Conservation (phyloP, 64 coral and sea anemone genomes). For the Pachyseris speciosa region DNA sequence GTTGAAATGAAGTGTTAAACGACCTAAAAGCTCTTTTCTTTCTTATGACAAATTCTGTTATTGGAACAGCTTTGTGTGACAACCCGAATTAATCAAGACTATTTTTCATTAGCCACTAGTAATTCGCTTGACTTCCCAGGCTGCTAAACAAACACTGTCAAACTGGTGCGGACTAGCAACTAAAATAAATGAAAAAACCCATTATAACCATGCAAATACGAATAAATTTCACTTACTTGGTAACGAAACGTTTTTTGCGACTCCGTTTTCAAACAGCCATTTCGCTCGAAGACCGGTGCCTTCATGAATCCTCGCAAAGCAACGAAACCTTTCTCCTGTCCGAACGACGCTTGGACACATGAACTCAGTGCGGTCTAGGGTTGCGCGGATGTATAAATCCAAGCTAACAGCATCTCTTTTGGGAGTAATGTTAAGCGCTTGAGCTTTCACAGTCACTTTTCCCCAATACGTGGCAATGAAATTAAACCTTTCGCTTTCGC, state of each 20-base stretch:
- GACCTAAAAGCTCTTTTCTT: background rate
- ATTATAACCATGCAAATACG: background rate
- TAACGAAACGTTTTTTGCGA: background rate
- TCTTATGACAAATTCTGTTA: background rate
- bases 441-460: slow-evolving; percentile 36
- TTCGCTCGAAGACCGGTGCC: slow-evolving; percentile 56
- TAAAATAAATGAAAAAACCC: slow-evolving; percentile 13
- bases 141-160: background rate
- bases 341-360: slow-evolving; percentile 42
- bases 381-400: slow-evolving; percentile 21
- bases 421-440: background rate
- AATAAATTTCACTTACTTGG: slow-evolving; percentile 49
- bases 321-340: slow-evolving; percentile 36
- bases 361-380: slow-evolving; percentile 20
- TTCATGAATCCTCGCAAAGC: slow-evolving; percentile 61
- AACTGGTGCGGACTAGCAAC: background rate
- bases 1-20: background rate
- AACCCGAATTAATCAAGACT: slow-evolving; percentile 1
- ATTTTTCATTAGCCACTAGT: background rate
- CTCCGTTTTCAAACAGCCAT: slow-evolving; percentile 13
- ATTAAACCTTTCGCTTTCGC: slow-evolving; percentile 23
- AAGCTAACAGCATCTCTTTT: background rate
- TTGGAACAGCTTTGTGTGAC: background rate
- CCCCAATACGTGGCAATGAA: slow-evolving; percentile 63
- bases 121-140: background rate